These are phyloP conservation scores for Apodemus speciosus DNA, from an alignment of 2,113 vertebrate species.

Conservation along the genomic window DNA sequence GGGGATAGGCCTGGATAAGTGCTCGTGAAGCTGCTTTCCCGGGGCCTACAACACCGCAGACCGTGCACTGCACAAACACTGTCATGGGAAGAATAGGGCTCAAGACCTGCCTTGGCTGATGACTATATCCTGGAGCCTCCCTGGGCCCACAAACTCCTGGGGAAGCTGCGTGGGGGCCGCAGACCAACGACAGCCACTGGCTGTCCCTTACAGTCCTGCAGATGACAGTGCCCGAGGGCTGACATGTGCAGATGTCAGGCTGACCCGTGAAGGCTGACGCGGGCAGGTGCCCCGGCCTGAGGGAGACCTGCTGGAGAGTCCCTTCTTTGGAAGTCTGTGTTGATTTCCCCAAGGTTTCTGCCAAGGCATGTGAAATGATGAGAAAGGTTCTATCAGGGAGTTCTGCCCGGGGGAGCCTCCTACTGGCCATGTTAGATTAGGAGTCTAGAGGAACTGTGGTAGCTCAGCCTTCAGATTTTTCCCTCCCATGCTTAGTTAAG, in stretches of 20 bases:
- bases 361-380: background rate
- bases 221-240: background rate
- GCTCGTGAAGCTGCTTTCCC: background rate
- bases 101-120: background rate
- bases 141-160: background rate
- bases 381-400: background rate
- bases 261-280: background rate
- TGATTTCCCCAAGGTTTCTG: background rate
- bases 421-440: background rate
- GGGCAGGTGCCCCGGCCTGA: background rate
- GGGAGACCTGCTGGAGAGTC: background rate
- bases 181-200: background rate
- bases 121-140: background rate
- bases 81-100: background rate
- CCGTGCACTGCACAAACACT: too few species aligned
- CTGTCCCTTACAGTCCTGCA: rapidly evolving
- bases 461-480: background rate
- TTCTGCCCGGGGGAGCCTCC: background rate
- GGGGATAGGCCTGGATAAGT: background rate
- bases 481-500: background rate
- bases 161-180: background rate
- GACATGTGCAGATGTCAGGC: background rate
- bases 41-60: too few species aligned
- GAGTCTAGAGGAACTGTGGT: background rate
- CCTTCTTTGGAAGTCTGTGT: background rate